Conservation (phyloP, 2,888 invertebrate species). For the Diplazon laetatorius region DNA sequence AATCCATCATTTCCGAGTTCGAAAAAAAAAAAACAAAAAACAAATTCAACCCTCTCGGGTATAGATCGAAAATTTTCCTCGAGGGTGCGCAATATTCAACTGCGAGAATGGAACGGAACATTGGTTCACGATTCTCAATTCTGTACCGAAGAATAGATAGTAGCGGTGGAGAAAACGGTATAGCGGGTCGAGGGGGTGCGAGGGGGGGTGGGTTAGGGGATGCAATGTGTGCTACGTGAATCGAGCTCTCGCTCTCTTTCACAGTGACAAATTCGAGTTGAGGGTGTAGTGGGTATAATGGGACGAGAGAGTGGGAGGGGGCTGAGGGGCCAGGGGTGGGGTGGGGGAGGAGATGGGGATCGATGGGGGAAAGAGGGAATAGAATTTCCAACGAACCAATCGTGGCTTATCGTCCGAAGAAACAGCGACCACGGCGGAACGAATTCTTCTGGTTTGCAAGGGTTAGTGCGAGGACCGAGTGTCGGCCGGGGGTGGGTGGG, state of each 20-base stretch:
- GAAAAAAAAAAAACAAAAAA: no score
- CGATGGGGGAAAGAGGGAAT: constrained; percentile 63
- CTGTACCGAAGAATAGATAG: constrained; percentile 53
- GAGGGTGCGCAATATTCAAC: constrained; percentile 54
- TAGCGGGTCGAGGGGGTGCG: no score
- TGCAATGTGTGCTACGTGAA: constrained; percentile 47
- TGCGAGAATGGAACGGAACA: constrained; percentile 42
- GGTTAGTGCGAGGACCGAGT: constrained; percentile 57
- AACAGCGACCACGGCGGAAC: constrained; percentile 63
- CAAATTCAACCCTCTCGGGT: no score
- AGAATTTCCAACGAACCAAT: constrained; percentile 66
- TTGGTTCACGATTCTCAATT: constrained; percentile 49
- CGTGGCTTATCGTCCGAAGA: constrained; percentile 65
- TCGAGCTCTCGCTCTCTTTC: constrained; percentile 59
- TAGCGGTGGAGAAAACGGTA: background rate
- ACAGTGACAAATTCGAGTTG: constrained; percentile 65
- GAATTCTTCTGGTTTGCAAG: constrained; percentile 60
- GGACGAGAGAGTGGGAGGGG: no score
- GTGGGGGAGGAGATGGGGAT: background rate
- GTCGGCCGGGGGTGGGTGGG: no score
- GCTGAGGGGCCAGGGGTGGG: no score
- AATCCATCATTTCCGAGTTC: constrained; percentile 49
- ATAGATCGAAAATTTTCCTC: constrained; percentile 44
- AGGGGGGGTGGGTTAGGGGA: no score
- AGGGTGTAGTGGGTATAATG: constrained; percentile 45